Percentiles rank a stretch among this genome's conserved stretches.
phyloP scores from a whole-genome alignment of 2,113 vertebrate genomes.

The Muntiacus reevesi region DNA sequence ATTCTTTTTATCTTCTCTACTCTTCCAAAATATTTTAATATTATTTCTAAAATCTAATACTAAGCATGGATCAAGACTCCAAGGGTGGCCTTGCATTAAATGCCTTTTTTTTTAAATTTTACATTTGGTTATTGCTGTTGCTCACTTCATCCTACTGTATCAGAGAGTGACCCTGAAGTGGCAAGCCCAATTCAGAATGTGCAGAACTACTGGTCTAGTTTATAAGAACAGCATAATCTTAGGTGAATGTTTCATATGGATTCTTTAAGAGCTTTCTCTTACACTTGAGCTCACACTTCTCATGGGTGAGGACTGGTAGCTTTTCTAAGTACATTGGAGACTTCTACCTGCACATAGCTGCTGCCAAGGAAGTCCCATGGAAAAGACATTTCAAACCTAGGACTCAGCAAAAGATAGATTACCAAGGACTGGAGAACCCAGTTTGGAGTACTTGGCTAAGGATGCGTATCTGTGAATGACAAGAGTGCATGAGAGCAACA shows the following conservation, averaged over 20 bases:
- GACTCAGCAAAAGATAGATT: background rate
- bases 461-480: background rate
- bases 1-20: background rate
- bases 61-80: background rate
- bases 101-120: background rate
- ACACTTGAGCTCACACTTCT: background rate
- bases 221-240: background rate
- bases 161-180: background rate
- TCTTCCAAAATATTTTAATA: background rate
- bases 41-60: background rate
- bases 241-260: background rate
- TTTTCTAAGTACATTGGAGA: slow-evolving; percentile 11
- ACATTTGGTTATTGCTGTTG: background rate
- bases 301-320: background rate
- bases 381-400: background rate
- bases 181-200: background rate
- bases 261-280: background rate
- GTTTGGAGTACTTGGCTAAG: background rate
- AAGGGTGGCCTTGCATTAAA: background rate
- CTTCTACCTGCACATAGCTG: background rate
- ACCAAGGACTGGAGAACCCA: background rate
- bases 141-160: background rate
- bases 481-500: background rate
- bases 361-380: background rate
- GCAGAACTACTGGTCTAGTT: background rate